A percentile compares a stretch with the other conserved stretches of the same genome.
phyloP scores from a whole-genome alignment of 53 echinoderm and acorn worm species.

The Paracentrotus lividus region DNA sequence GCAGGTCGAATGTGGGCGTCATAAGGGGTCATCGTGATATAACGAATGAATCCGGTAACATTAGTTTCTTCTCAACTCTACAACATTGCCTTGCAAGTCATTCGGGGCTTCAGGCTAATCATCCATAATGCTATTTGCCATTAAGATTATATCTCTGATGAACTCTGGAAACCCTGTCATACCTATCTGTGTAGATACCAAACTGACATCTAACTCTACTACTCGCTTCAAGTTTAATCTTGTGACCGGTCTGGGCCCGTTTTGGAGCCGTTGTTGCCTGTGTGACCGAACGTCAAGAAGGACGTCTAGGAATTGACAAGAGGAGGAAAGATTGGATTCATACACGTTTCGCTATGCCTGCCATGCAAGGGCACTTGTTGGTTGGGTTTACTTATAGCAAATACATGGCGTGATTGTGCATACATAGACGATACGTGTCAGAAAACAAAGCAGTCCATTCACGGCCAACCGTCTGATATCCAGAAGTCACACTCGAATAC shows the following conservation, averaged over 20 bases:
- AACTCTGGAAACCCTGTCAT: too few species aligned
- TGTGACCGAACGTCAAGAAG: background rate
- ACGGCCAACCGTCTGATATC: background rate
- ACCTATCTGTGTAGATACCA: too few species aligned
- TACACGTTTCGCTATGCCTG: background rate
- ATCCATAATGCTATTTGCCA: conserved; percentile 33
- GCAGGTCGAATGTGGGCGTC: background rate
- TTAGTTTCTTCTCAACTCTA: background rate
- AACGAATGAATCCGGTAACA: background rate
- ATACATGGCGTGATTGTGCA: conserved; percentile 32
- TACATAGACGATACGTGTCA: conserved; percentile 22
- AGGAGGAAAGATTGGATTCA: background rate
- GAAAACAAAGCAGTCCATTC: conserved; percentile 21
- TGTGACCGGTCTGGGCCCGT: background rate
- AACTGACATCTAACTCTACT: too few species aligned
- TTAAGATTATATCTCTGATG: conserved; percentile 23
- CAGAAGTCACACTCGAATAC: background rate
- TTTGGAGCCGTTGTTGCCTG: background rate
- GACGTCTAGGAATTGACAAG: background rate
- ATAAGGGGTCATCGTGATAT: background rate
- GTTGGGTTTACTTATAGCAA: conserved; percentile 2
- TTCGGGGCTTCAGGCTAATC: background rate
- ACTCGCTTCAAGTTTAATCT: too few species aligned
- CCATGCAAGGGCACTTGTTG: conserved; percentile 39
- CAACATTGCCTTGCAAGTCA: background rate